Base-by-base conservation (phyloP, 2,797 vertebrate species). In the Enteromius unitaeniatus region DNA sequence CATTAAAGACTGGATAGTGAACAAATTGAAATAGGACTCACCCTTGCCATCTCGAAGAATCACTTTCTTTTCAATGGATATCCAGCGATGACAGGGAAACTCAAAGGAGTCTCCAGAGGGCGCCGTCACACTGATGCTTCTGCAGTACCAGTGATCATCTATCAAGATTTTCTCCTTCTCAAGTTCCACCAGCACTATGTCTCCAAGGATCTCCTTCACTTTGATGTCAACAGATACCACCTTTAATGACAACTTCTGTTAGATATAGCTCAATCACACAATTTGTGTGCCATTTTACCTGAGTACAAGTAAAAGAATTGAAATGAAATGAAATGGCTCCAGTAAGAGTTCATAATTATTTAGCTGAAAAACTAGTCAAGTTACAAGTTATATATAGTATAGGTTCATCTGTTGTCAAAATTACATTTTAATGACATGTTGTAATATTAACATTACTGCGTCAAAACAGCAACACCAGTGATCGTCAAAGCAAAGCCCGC, bases 111-210 rank as follows among this genome's bases (percentile, higher is more conserved):
- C 97, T 79, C 97, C 97, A 0, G 58, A 1, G 0, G 97, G 97
- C 0, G 96, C 97, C 92, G 97, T 99, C 78, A 99, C 94, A 0
- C 97, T 96, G 88, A 99, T 62, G 72, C 96, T 95, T 88, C 90
- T 96, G 80, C 98, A 97, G 93, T 97, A 98, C 98, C 98, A 99
- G 90, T 99, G 96, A 17, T 99, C 97, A 0, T 94, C 93, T 60
- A 97, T 89, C 97, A 97, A 97, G 87, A 98, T 98, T 87, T 97
- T 98, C 70, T 95, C 95, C 90, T 99, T 99, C 91, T 98, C 96
- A 1, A 99, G 92, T 92, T 95, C 97, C 90, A 99, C 90, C 79
- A 99, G 78, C 19, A 96, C 93, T 42, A 99, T 93, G 17, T 97
- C 95, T 0, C 98, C 98, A 55, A 99, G 91, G 69, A 96, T 89